Percentiles rank a stretch among this genome's conserved stretches.
Conservation (phyloP, 2,797 vertebrate species). For the Coracias cyanogaster region DNA sequence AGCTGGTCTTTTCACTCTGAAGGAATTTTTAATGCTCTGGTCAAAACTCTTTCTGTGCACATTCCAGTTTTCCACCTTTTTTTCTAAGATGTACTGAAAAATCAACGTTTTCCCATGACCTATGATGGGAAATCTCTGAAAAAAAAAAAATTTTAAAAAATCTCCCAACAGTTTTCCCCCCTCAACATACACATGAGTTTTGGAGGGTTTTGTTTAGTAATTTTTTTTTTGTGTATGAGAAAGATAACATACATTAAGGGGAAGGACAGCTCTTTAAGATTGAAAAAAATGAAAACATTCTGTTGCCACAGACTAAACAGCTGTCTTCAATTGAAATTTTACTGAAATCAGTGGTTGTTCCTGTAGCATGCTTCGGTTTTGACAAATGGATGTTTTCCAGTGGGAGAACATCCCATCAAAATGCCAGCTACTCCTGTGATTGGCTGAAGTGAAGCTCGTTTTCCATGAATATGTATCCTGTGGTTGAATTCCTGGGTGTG, state of each 20-base stretch:
- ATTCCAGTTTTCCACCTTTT: background rate
- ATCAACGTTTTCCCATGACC: background rate
- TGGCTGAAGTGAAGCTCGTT: background rate
- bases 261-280: background rate
- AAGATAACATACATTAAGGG: background rate
- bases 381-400: conserved; percentile 14
- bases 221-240: background rate
- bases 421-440: conserved; percentile 8
- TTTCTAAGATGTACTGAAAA: background rate
- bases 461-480: background rate
- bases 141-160: background rate
- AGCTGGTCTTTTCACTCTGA: background rate
- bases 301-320: background rate
- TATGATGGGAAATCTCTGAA: background rate
- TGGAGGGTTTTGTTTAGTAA: background rate
- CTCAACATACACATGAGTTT: background rate
- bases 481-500: conserved; percentile 1
- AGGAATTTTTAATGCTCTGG: background rate
- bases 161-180: background rate
- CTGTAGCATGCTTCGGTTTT: background rate
- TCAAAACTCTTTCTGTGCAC: background rate
- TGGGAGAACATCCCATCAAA: conserved; percentile 20
- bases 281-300: background rate
- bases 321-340: background rate
- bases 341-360: background rate